Conservation (phyloP, 2,888 invertebrate genomes). For the Nephrotoma flavescens region DNA sequence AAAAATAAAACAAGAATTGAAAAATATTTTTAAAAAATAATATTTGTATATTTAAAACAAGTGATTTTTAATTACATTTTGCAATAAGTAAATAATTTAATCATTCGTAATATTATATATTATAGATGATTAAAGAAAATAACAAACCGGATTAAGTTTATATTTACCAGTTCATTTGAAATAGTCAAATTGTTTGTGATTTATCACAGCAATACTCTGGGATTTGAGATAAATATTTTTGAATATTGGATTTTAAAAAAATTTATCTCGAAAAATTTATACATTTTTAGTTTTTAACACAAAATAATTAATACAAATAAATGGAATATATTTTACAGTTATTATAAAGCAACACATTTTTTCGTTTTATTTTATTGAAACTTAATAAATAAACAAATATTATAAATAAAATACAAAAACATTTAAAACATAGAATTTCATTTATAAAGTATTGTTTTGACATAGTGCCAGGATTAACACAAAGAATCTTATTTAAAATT, state of each 20-base stretch:
- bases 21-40: constrained; percentile 1
- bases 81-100: constrained; percentile 1
- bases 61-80: background rate
- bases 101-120: constrained; percentile 2
- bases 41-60: constrained; percentile 3
- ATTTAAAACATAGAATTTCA: background rate
- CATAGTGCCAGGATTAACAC: constrained; percentile 32
- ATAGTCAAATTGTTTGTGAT: constrained; percentile 1
- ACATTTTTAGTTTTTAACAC: background rate
- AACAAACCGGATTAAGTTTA: constrained; percentile 3
- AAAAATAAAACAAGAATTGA: background rate
- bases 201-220: background rate
- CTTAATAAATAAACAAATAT: background rate
- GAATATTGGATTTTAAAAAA: background rate
- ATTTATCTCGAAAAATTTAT: constrained; percentile 1
- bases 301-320: constrained; percentile 2
- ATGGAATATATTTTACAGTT: constrained; percentile 2
- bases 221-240: constrained; percentile 3
- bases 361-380: background rate
- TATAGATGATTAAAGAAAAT: background rate
- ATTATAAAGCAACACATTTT: background rate
- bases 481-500: constrained; percentile 1
- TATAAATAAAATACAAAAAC: background rate
- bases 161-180: constrained; percentile 2
- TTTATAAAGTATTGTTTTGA: constrained; percentile 20